These are phyloP conservation scores for Anolis carolinensis DNA, from an alignment of 2,113 vertebrate species.

Conservation along the genomic window DNA sequence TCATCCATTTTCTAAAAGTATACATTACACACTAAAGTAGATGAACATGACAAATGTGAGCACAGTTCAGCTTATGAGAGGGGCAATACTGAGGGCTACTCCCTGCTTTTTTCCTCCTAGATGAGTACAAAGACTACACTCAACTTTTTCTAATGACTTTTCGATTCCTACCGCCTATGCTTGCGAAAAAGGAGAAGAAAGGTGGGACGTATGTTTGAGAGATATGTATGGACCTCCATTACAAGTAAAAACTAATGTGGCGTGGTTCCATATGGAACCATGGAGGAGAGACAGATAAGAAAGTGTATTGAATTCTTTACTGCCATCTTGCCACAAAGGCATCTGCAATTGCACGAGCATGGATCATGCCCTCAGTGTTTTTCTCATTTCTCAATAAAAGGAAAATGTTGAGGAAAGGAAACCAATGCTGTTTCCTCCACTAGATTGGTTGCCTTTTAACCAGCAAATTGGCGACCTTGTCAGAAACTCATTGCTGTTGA, in stretches of 20 bases:
- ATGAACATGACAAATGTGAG: not conserved
- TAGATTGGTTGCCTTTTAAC: not conserved
- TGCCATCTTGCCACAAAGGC: not conserved
- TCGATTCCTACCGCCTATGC: too few species aligned
- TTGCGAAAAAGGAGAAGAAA: too few species aligned
- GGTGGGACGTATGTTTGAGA: not conserved
- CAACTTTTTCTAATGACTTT: not conserved
- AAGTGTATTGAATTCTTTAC: not conserved
- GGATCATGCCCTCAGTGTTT: not conserved
- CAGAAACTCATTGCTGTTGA: slow-evolving; percentile 14
- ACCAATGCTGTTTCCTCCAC: not conserved
- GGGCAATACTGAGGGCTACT: not conserved
- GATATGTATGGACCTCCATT: not conserved
- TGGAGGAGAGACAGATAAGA: not conserved
- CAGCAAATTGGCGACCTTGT: not conserved
- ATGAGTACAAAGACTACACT: too few species aligned
- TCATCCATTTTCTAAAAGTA: not conserved
- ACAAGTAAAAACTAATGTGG: too few species aligned
- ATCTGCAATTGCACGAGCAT: not conserved
- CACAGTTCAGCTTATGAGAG: not conserved
- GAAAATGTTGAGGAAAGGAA: not conserved
- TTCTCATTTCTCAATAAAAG: not conserved
- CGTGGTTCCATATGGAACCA: not conserved
- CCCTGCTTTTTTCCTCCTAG: not conserved
- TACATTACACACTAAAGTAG: not conserved